A percentile compares a stretch with the other conserved stretches of the same genome.
Conservation (phyloP, 2,113 vertebrate genomes). For the Eubucco bourcierii region DNA sequence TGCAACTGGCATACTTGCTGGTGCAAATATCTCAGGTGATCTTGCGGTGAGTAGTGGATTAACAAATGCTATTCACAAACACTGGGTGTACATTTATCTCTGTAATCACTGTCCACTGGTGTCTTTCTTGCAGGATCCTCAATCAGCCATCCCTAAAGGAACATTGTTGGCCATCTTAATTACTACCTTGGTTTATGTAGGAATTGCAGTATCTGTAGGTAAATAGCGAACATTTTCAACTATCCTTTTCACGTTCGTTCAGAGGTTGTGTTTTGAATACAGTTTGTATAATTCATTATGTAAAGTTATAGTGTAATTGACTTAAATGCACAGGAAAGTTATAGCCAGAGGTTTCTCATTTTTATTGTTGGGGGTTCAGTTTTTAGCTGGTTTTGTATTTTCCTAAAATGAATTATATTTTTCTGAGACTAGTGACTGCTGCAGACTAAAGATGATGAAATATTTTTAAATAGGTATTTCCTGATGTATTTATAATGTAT, state of each 20-base stretch:
- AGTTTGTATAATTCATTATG: neutral
- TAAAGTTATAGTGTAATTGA: neutral
- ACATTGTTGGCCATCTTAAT: conserved; percentile 95
- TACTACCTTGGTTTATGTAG: conserved; percentile 92
- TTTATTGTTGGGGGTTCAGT: neutral
- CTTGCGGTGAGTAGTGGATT: conserved; percentile 86
- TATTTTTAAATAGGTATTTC: neutral
- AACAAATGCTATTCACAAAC: neutral
- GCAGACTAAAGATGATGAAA: neutral
- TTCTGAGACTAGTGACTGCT: neutral
- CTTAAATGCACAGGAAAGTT: neutral
- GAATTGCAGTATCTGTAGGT: conserved; percentile 95
- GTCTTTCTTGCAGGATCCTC: conserved; percentile 88
- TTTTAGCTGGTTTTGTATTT: neutral
- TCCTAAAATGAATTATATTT: neutral
- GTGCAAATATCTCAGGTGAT: conserved; percentile 98
- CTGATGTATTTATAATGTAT: too few species aligned
- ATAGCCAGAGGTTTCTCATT: neutral
- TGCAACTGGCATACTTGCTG: conserved; percentile 96
- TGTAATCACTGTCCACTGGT: conserved; percentile 5
- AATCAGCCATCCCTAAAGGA: conserved; percentile 94
- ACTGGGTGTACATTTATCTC: neutral
- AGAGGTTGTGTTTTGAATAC: neutral
- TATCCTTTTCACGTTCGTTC: neutral
- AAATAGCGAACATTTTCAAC: conserved; percentile 38